Evolutionary conservation across 2,113 vertebrate species (phyloP), one percentile per base, ranked within the genome.

Genomic region (Dascyllus trimaculatus): DNA sequence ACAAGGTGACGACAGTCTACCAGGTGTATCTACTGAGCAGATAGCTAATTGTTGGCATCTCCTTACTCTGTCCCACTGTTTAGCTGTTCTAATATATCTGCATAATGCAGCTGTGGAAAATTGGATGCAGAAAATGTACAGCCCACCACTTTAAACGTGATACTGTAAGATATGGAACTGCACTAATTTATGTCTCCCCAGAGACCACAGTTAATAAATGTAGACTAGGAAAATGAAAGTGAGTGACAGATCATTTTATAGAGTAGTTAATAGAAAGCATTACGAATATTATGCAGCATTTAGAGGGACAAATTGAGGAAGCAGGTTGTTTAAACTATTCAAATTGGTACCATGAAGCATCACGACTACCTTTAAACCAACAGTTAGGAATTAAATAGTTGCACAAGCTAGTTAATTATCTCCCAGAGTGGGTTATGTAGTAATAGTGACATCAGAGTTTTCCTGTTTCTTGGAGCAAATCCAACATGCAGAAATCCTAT

Each of bases 111-210:
- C 22, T 14, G 18, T 48, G 40, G n/a, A 53, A 26, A 54, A 21
- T 35, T 75, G 52, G 48, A 58, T 62, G 9, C 58, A 70, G 49
- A 68, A 75, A 40, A 46, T 54, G 21, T 38, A 5, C 29, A 63
- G 29, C 19, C 10, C 15, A 29, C 58, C 24, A 18, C 21, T 69
- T 66, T 51, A 22, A 71, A 72, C 51, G 6, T 29, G 46, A 18
- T 75, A 64, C 1, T 40, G 72, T 68, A 54, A 7, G 5, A 53
- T n/a, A 26, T 46, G 32, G 65, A 46, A 56, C 11, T 24, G 32
- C 32, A 35, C 32, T 35, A 35, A 35, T 35, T 35, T 35, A 35
- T 35, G 32, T 35, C 32, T 35, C 32, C 32, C 32, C 32, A 35
- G 9, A 35, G 32, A 35, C 9, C 32, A 7, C 9, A 35, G 32